Percentiles rank a stretch among this genome's conserved stretches.
Evolutionary conservation across 2,888 invertebrate species (phyloP).

Genomic region (Periphyllus acericola): DNA sequence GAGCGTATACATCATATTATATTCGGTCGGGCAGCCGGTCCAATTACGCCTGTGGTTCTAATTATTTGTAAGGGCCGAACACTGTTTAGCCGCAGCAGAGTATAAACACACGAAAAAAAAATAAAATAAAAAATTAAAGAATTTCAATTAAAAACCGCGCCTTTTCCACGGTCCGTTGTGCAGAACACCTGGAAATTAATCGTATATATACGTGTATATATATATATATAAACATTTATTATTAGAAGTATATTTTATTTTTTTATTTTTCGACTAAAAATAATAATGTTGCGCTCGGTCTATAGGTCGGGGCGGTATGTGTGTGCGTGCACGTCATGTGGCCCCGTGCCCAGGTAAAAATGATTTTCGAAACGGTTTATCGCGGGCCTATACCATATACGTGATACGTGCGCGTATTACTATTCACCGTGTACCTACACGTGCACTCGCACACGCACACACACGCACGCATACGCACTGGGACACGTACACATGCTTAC

Average conservation of each 20-base stretch:
- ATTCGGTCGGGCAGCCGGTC: conserved; percentile 42
- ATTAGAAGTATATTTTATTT: background rate
- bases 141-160: conserved; percentile 62
- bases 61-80: conserved; percentile 32
- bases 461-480: too few species aligned
- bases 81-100: background rate
- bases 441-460: too few species aligned
- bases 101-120: background rate
- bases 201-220: background rate
- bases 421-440: too few species aligned
- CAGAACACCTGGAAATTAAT: conserved; percentile 60
- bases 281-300: conserved; percentile 13
- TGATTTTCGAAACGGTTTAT: conserved; percentile 39
- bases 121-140: conserved; percentile 52
- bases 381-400: background rate
- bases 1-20: background rate
- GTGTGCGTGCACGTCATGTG: conserved; percentile 19
- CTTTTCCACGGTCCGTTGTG: conserved; percentile 56
- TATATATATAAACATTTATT: background rate
- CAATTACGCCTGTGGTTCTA: conserved; percentile 34
- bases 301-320: background rate
- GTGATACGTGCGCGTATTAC: background rate
- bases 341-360: conserved; percentile 32
- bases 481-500: background rate
- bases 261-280: conserved; percentile 47